These are phyloP conservation scores for Nasua narica DNA, from an alignment of 2,797 vertebrate species.

Conservation along the genomic window DNA sequence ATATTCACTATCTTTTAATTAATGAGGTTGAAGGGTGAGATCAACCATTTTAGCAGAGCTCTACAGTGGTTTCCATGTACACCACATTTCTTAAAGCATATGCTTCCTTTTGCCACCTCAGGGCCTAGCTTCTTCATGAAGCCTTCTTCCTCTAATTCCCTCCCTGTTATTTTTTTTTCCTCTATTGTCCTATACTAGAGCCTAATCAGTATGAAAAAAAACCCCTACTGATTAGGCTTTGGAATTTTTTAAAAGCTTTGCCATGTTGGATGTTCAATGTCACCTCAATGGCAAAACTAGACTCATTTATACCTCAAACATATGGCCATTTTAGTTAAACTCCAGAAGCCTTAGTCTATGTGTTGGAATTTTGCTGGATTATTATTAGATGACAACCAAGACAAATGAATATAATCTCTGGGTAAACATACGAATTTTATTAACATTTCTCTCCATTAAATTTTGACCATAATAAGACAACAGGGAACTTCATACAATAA, in stretches of 20 bases:
- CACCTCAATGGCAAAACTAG: slow-evolving; percentile 28
- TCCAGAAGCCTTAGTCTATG: slow-evolving; percentile 23
- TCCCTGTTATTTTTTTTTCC: not conserved
- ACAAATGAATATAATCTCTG: slow-evolving; percentile 48
- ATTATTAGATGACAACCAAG: slow-evolving; percentile 35
- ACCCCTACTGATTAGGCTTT: not conserved
- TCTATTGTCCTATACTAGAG: not conserved
- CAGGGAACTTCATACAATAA: slow-evolving; percentile 40
- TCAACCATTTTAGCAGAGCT: not conserved
- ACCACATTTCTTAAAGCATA: slow-evolving; percentile 24
- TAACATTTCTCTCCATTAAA: slow-evolving; percentile 60
- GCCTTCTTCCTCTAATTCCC: not conserved
- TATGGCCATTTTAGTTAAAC: slow-evolving; percentile 46
- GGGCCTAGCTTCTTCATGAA: not conserved
- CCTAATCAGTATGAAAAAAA: not conserved
- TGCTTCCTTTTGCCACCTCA: not conserved
- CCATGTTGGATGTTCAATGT: not conserved
- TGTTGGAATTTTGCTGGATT: slow-evolving; percentile 45
- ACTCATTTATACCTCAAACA: slow-evolving; percentile 27
- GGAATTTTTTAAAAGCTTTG: not conserved
- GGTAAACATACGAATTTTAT: slow-evolving; percentile 60
- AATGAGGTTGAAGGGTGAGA: not conserved
- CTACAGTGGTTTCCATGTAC: not conserved
- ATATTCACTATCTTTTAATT: not conserved
- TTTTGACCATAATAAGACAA: slow-evolving; percentile 51